phyloP scores from a whole-genome alignment of 2,113 vertebrate genomes.

The Triplophysa rosa region DNA sequence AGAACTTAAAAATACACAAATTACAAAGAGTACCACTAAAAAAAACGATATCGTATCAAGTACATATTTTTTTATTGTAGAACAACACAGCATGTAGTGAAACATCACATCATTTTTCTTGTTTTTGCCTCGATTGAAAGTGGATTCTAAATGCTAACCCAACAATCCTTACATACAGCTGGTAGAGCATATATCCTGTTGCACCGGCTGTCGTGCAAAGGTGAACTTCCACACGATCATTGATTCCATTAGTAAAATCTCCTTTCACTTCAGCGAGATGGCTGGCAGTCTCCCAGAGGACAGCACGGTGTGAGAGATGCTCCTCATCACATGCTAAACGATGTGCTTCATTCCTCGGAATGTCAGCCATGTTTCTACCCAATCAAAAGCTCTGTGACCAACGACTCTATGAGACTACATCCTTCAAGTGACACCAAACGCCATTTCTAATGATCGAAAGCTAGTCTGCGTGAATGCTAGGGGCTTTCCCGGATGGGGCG shows the following conservation, averaged over 20 bases:
- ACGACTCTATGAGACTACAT: constrained; percentile 7
- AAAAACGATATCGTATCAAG: too few species aligned
- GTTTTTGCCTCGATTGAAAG: not conserved
- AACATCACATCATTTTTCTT: too few species aligned
- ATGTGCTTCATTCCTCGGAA: constrained; percentile 29
- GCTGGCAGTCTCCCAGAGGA: constrained; percentile 26
- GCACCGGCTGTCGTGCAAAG: not conserved
- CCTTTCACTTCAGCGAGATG: constrained; percentile 23
- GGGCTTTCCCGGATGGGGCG: not conserved
- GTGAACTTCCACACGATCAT: not conserved
- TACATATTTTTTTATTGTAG: too few species aligned
- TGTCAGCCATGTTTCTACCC: constrained; percentile 25
- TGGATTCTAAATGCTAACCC: not conserved
- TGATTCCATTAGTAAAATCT: constrained; percentile 43
- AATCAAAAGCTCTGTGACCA: constrained; percentile 31
- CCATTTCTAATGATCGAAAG: not conserved
- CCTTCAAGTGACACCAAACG: not conserved
- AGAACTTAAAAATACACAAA: too few species aligned
- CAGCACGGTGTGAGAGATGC: constrained; percentile 27
- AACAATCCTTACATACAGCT: not conserved
- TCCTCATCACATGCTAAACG: constrained; percentile 40
- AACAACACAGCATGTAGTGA: too few species aligned
- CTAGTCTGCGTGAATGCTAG: not conserved
- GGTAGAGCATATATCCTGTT: not conserved
- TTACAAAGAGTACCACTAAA: too few species aligned